Percentiles rank a stretch among this genome's conserved stretches.
phyloP scores from a whole-genome alignment of 2,797 vertebrate genomes.

The Diplodus sargus region DNA sequence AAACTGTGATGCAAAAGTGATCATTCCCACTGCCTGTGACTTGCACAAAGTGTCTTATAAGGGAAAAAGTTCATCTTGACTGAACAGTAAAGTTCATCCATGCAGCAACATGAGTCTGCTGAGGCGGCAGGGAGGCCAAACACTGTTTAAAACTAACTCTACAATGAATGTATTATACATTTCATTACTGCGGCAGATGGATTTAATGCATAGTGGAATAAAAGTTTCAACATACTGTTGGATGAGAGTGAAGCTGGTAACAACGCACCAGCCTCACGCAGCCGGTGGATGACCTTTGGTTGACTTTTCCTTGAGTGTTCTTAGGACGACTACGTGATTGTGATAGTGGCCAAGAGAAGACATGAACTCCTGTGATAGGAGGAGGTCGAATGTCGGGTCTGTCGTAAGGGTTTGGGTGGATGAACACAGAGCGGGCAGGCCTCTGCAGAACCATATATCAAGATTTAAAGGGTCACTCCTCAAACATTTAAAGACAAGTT shows the following conservation, averaged over 20 bases:
- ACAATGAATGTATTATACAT: background rate
- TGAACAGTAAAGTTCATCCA: conserved; percentile 17
- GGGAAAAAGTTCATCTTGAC: background rate
- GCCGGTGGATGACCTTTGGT: conserved; percentile 65
- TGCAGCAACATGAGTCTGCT: conserved; percentile 22
- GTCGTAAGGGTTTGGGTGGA: background rate
- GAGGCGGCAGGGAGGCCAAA: background rate
- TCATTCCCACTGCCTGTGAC: too few species aligned
- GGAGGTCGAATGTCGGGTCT: background rate
- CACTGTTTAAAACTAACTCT: background rate
- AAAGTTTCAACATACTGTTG: background rate
- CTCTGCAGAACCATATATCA: conserved; percentile 4
- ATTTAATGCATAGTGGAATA: conserved; percentile 2
- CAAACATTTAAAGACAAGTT: background rate
- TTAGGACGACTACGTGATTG: background rate
- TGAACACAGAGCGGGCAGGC: background rate
- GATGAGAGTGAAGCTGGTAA: conserved; percentile 8
- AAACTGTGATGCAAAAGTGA: too few species aligned
- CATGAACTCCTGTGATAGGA: background rate
- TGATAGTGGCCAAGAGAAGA: background rate
- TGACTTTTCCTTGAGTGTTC: conserved; percentile 59
- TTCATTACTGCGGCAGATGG: background rate
- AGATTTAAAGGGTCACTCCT: conserved; percentile 43
- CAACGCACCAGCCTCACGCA: background rate
- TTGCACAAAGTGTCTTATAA: background rate